phyloP scores from a whole-genome alignment of 2,888 invertebrate genomes.

The Ectemnius cavifrons region DNA sequence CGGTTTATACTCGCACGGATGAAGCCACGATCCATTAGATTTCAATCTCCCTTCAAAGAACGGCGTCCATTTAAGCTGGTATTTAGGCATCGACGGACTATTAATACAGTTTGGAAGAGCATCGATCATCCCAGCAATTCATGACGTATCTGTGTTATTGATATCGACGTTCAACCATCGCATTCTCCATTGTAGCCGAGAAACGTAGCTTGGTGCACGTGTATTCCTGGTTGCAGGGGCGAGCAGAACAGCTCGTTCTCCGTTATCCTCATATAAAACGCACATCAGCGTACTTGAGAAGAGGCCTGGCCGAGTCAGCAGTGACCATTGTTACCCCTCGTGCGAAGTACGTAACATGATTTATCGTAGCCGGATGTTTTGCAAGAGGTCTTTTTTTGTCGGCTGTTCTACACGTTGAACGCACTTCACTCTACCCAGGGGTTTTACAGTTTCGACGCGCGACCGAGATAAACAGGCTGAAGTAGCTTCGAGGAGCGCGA shows the following conservation, averaged over 20 bases:
- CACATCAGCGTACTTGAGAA: slow-evolving; percentile 29
- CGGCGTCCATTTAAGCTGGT: neutral
- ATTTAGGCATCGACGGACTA: slow-evolving; percentile 45
- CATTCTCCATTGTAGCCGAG: slow-evolving; percentile 34
- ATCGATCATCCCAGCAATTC: slow-evolving; percentile 21
- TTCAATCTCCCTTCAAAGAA: neutral
- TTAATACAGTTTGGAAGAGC: slow-evolving; percentile 8
- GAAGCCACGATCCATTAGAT: neutral
- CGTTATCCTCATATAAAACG: slow-evolving; percentile 33
- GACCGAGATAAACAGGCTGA: slow-evolving; percentile 23
- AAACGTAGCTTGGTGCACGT: slow-evolving; percentile 18
- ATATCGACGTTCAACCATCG: slow-evolving; percentile 11
- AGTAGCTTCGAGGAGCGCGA: neutral
- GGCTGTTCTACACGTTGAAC: neutral
- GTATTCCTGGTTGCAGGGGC: slow-evolving; percentile 9
- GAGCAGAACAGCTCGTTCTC: slow-evolving; percentile 10
- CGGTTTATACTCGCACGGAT: no score
- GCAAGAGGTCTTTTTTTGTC: slow-evolving; percentile 40
- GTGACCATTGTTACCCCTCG: slow-evolving; percentile 42
- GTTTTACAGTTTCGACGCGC: neutral
- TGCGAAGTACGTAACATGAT: slow-evolving; percentile 42
- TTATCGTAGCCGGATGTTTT: slow-evolving; percentile 51
- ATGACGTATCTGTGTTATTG: slow-evolving; percentile 19
- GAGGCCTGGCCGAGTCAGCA: slow-evolving; percentile 49
- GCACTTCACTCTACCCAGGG: neutral